These are phyloP conservation scores for Trichogramma dendrolimi DNA, from an alignment of 2,888 invertebrate genomes.

Conservation along the genomic window DNA sequence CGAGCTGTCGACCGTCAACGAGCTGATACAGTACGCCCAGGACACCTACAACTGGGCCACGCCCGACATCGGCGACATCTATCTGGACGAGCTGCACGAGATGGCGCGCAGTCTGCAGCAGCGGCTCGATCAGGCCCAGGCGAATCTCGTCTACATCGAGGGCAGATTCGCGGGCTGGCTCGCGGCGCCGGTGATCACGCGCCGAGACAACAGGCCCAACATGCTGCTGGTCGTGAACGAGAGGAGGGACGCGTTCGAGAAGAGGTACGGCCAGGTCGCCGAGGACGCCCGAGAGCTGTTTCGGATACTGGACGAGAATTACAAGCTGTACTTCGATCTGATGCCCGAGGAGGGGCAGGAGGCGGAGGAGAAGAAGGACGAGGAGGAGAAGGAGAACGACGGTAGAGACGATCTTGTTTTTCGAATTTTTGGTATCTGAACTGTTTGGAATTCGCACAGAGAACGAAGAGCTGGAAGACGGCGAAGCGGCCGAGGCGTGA, in stretches of 20 bases:
- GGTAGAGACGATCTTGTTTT: not conserved
- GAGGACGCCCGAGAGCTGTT: conserved; percentile 59
- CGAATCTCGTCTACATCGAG: conserved; percentile 60
- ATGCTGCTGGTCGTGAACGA: conserved; percentile 60
- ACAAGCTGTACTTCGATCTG: conserved; percentile 67
- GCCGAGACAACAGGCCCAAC: conserved; percentile 65
- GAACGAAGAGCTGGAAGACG: not conserved
- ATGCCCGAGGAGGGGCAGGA: conserved; percentile 18
- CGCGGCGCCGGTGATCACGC: conserved; percentile 67
- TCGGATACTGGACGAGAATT: conserved; percentile 62
- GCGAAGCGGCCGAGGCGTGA: no score
- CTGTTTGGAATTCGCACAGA: not conserved
- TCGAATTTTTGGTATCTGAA: not conserved
- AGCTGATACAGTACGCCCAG: conserved; percentile 65
- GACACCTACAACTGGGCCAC: conserved; percentile 74
- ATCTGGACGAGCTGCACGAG: conserved; percentile 66
- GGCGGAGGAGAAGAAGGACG: conserved; percentile 2
- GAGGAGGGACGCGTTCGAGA: conserved; percentile 55
- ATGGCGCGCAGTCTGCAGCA: conserved; percentile 69
- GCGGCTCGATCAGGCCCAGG: conserved; percentile 65
- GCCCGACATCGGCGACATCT: conserved; percentile 60
- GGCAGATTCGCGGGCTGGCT: conserved; percentile 68
- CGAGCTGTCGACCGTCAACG: conserved; percentile 73
- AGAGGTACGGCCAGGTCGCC: conserved; percentile 55
- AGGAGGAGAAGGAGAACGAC: not conserved